These are phyloP conservation scores for Syngnathus scovelli DNA, from an alignment of 2,113 vertebrate species.

Conservation along the genomic window DNA sequence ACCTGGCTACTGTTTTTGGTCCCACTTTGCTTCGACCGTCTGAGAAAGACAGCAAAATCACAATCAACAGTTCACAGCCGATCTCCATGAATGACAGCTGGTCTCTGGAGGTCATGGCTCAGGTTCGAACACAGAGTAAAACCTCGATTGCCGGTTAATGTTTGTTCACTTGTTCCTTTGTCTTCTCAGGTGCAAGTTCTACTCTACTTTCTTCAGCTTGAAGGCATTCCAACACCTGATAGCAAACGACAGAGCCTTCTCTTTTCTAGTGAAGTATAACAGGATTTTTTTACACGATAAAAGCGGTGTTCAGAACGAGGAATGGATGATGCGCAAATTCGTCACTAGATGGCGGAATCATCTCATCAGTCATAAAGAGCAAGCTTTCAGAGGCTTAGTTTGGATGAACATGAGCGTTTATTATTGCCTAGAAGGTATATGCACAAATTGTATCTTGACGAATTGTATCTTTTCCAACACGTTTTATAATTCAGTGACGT, in stretches of 20 bases:
- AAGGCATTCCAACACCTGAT: constrained; percentile 90
- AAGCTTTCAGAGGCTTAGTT: constrained; percentile 15
- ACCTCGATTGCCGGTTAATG: neutral
- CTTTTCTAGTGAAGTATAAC: constrained; percentile 93
- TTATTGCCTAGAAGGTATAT: constrained; percentile 4
- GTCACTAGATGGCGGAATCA: constrained; percentile 52
- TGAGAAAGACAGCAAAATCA: constrained; percentile 93
- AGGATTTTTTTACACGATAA: neutral
- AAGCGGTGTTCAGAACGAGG: constrained; percentile 5
- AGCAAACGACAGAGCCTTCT: constrained; percentile 97
- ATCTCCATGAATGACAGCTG: constrained; percentile 96
- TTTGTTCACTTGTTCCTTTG: constrained; percentile 12
- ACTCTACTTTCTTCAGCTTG: constrained; percentile 94
- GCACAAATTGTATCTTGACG: constrained; percentile 18
- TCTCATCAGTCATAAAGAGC: constrained; percentile 8
- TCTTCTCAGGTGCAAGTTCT: constrained; percentile 87
- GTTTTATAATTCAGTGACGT: neutral
- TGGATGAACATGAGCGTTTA: constrained; percentile 12
- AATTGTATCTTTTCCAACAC: neutral
- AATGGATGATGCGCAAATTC: constrained; percentile 7
- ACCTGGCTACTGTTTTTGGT: constrained; percentile 94
- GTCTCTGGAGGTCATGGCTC: constrained; percentile 98
- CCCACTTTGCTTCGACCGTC: constrained; percentile 92
- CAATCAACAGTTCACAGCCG: constrained; percentile 81
- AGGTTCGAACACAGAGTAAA: constrained; percentile 70